Evolutionary conservation across 2,797 vertebrate species (phyloP).

Genomic region (Darevskia mixta): DNA sequence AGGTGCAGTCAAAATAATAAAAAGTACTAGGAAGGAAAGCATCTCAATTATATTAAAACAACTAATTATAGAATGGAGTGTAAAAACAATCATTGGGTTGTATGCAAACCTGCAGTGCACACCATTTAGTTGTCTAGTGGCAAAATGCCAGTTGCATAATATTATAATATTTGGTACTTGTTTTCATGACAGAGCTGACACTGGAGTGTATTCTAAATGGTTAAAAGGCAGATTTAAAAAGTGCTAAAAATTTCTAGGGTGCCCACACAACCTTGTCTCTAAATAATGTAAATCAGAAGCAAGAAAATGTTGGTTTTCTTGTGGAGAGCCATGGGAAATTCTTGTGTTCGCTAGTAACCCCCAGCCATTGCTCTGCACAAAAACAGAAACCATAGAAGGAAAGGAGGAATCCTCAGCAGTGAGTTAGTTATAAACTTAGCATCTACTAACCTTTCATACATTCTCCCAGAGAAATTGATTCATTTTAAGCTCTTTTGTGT

Average conservation of each 20-base stretch:
- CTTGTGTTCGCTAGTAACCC: constrained; percentile 56
- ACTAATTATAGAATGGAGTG: background rate
- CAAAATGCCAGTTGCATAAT: background rate
- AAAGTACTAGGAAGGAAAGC: background rate
- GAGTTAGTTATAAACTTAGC: constrained; percentile 67
- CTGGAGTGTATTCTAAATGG: constrained; percentile 7
- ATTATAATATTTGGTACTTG: background rate
- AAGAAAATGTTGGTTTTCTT: constrained; percentile 32
- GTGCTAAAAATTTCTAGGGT: background rate
- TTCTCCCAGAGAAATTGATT: constrained; percentile 62
- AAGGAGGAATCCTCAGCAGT: constrained; percentile 65
- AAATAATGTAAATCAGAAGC: constrained; percentile 51
- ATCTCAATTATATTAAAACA: constrained; percentile 27
- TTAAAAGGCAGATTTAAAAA: constrained; percentile 50
- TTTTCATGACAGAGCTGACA: constrained; percentile 32
- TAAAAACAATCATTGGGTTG: background rate
- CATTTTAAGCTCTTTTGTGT: constrained; percentile 58
- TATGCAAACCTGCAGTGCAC: background rate
- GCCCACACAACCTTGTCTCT: constrained; percentile 48
- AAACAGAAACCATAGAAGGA: constrained; percentile 72
- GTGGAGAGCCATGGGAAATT: constrained; percentile 47
- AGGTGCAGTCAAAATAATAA: background rate
- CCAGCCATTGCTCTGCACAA: constrained; percentile 48
- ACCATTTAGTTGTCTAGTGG: constrained; percentile 2
- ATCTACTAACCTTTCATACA: constrained; percentile 68